Conservation (phyloP, 2,113 vertebrate species). For the Mus spicilegus region DNA sequence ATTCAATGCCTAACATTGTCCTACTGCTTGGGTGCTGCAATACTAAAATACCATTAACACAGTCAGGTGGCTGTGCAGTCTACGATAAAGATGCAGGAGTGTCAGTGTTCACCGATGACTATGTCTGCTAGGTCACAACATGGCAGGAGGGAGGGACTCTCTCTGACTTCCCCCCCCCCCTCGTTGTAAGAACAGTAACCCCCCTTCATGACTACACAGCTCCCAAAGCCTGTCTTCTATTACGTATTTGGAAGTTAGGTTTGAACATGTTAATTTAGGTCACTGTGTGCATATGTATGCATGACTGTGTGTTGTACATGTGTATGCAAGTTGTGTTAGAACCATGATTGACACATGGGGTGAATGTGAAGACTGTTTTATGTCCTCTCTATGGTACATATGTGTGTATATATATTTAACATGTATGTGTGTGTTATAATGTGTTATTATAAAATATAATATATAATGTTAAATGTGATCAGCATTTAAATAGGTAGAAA, state of each 20-base stretch:
- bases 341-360: not conserved
- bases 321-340: not conserved
- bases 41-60: not conserved
- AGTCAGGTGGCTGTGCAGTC: too few relatives aligned
- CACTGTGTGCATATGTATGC: not conserved
- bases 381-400: not conserved
- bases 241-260: not conserved
- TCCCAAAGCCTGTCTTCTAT: not conserved
- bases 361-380: not conserved
- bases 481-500: too few relatives aligned
- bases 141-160: not conserved
- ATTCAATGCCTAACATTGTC: not conserved
- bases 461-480: too few relatives aligned
- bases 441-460: too few relatives aligned
- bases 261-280: not conserved
- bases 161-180: rapidly evolving
- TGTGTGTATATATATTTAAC: not conserved
- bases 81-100: not conserved
- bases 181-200: not conserved
- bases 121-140: too few relatives aligned
- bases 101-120: too few relatives aligned
- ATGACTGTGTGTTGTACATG: not conserved
- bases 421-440: too few relatives aligned
- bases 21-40: not conserved
- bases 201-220: not conserved